A percentile compares a stretch with the other conserved stretches of the same genome.
Evolutionary conservation across 2,113 vertebrate species (phyloP).

Genomic region (Trachemys scripta): DNA sequence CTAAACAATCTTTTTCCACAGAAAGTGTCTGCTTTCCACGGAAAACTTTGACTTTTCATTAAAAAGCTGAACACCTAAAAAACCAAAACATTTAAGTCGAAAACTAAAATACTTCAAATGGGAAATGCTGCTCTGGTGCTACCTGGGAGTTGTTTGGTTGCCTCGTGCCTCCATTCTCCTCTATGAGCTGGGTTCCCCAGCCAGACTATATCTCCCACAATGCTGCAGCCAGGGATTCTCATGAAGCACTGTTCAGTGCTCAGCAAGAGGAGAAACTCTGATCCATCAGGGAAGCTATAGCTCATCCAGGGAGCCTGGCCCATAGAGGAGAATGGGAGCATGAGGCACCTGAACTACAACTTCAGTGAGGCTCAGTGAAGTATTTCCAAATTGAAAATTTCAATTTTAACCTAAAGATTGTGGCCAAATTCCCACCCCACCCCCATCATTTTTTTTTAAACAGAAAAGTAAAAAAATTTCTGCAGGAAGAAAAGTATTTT

Average conservation of each 20-base stretch:
- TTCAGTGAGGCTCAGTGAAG: not conserved
- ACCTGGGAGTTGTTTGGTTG: not conserved
- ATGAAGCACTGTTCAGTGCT: not conserved
- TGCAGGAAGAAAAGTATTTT: not conserved
- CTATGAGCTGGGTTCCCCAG: accelerated
- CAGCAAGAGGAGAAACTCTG: not conserved
- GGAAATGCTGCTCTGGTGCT: not conserved
- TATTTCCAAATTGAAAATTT: not conserved
- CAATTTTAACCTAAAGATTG: not conserved
- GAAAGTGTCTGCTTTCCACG: not conserved
- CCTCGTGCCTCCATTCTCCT: not conserved
- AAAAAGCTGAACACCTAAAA: not conserved
- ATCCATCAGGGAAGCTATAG: accelerated
- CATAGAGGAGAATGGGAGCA: not conserved
- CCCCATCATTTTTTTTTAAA: not conserved
- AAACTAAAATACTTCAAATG: not conserved
- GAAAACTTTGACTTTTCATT: not conserved
- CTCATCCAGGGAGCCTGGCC: accelerated
- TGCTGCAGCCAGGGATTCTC: not conserved
- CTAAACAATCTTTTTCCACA: not conserved
- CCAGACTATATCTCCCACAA: accelerated
- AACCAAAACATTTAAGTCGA: not conserved
- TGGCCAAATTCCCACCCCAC: not conserved
- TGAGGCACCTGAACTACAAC: not conserved
- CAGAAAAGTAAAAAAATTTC: not conserved